Conservation (phyloP, 2,888 invertebrate species). For the Boloria selene region DNA sequence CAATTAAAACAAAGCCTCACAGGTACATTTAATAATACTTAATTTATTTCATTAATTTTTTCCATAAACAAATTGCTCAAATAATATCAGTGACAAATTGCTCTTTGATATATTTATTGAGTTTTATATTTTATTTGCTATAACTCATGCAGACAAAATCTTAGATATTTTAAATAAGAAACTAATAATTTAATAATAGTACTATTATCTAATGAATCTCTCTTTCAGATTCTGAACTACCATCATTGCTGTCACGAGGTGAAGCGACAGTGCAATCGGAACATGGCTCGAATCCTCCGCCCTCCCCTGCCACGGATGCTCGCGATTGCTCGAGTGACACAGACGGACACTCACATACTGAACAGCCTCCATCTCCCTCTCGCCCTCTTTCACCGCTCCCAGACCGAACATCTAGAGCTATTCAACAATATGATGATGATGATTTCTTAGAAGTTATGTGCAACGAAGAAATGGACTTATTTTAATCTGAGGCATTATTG, state of each 20-base stretch:
- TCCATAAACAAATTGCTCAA: too few relatives aligned
- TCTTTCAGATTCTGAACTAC: slow-evolving; percentile 80
- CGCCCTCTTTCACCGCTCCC: slow-evolving; percentile 46
- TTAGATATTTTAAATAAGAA: too few relatives aligned
- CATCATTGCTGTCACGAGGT: slow-evolving; percentile 84
- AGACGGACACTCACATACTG: slow-evolving; percentile 79
- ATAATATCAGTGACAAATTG: too few relatives aligned
- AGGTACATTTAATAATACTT: slow-evolving; percentile 49
- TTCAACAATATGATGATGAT: slow-evolving; percentile 82
- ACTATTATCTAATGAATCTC: background rate
- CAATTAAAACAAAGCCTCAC: slow-evolving; percentile 84
- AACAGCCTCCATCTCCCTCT: slow-evolving; percentile 41
- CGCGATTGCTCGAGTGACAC: slow-evolving; percentile 86
- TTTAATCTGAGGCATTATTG: slow-evolving; percentile 61
- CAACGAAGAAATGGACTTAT: slow-evolving; percentile 87
- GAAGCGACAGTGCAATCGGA: slow-evolving; percentile 82
- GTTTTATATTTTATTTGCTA: too few relatives aligned
- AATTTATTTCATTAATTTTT: too few relatives aligned
- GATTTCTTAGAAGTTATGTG: slow-evolving; percentile 88
- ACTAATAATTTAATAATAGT: background rate
- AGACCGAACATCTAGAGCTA: slow-evolving; percentile 55
- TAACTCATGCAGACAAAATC: too few relatives aligned
- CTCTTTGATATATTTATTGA: too few relatives aligned
- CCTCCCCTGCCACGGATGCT: slow-evolving; percentile 90
- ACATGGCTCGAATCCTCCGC: slow-evolving; percentile 88